Conservation (phyloP, 2,888 invertebrate genomes). For the Eudasyphora cyanicolor region DNA sequence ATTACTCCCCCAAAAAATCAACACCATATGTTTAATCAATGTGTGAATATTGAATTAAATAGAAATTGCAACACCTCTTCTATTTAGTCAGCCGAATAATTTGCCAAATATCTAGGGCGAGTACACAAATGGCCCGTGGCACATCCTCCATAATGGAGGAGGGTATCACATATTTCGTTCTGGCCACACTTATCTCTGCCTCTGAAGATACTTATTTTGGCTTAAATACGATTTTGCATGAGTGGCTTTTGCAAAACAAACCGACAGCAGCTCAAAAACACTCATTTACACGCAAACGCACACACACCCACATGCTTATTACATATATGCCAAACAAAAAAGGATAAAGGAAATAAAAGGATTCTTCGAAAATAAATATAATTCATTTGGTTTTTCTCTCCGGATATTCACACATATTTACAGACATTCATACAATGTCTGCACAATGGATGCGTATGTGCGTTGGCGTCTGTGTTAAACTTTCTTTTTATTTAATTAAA, state of each 20-base stretch:
- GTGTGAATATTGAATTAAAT: too few relatives aligned
- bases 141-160: too few relatives aligned
- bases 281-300: not conserved
- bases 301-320: not conserved
- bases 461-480: not conserved
- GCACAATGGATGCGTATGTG: not conserved
- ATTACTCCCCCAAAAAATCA: too few relatives aligned
- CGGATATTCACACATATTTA: too few relatives aligned
- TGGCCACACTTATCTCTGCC: too few relatives aligned
- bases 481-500: slow-evolving; percentile 46
- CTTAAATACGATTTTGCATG: slow-evolving; percentile 12
- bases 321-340: not conserved
- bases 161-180: too few relatives aligned
- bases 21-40: too few relatives aligned
- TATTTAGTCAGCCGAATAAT: too few relatives aligned
- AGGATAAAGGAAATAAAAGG: not conserved
- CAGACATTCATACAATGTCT: too few relatives aligned
- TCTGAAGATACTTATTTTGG: not conserved
- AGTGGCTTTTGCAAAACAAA: not conserved
- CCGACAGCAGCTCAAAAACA: not conserved
- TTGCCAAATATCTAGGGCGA: too few relatives aligned
- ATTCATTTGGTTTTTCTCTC: not conserved
- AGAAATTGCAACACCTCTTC: too few relatives aligned
- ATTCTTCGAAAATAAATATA: not conserved
- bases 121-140: too few relatives aligned